phyloP scores from a whole-genome alignment of 2,888 invertebrate species.

The Busseola fusca region DNA sequence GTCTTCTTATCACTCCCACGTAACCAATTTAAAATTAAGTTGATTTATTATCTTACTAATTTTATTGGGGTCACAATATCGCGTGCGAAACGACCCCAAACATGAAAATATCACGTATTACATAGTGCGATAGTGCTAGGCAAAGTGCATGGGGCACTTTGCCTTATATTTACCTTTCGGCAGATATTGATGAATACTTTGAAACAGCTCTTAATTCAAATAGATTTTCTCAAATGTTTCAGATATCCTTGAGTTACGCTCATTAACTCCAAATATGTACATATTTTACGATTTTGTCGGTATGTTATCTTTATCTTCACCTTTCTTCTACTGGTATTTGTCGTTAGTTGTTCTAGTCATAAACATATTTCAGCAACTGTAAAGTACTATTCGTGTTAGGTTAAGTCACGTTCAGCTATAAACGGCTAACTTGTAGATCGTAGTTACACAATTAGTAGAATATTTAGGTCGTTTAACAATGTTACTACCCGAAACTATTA shows the following conservation, averaged over 20 bases:
- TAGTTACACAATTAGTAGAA: constrained; percentile 10
- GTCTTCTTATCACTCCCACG: constrained; percentile 19
- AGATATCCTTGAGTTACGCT: too few relatives aligned
- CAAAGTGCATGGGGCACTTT: too few relatives aligned
- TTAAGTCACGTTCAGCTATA: constrained; percentile 26
- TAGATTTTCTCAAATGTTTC: neutral
- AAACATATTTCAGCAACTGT: constrained; percentile 19
- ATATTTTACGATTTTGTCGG: neutral
- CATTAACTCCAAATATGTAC: constrained; percentile 5
- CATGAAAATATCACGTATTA: constrained; percentile 51
- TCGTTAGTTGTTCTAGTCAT: constrained; percentile 11
- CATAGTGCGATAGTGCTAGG: constrained; percentile 19
- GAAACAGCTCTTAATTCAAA: neutral
- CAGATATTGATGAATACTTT: neutral
- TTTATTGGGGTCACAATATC: constrained; percentile 32
- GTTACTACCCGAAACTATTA: constrained; percentile 1
- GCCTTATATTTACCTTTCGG: neutral
- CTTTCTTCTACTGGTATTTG: neutral
- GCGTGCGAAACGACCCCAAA: constrained; percentile 33
- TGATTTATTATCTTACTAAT: constrained; percentile 22
- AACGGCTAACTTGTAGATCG: constrained; percentile 23
- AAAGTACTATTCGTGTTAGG: constrained; percentile 5
- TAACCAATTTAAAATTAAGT: constrained; percentile 24
- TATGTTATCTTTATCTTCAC: neutral
- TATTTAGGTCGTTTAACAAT: constrained; percentile 19